Evolutionary conservation across 2,888 invertebrate species (phyloP).

Genomic region (Antheraea assamensis): DNA sequence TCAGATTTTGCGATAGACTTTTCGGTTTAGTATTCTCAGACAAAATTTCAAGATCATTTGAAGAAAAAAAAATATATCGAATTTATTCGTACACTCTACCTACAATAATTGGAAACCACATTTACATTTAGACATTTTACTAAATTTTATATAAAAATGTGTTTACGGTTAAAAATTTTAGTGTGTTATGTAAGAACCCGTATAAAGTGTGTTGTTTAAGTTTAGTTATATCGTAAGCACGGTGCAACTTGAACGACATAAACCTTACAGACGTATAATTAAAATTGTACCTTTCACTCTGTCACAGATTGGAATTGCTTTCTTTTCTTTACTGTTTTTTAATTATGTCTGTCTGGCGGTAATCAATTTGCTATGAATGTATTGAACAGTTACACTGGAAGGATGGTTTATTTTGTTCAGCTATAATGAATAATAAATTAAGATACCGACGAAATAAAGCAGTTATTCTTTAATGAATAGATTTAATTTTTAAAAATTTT

Average conservation of each 20-base stretch:
- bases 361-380: constrained; percentile 43
- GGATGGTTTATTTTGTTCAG: constrained; percentile 9
- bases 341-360: constrained; percentile 31
- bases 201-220: too few relatives aligned
- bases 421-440: not conserved
- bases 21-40: too few relatives aligned
- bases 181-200: too few relatives aligned
- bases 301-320: constrained; percentile 37
- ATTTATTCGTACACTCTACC: too few relatives aligned
- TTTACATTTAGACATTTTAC: too few relatives aligned
- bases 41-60: too few relatives aligned
- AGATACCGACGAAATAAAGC: not conserved
- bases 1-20: too few relatives aligned
- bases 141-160: too few relatives aligned
- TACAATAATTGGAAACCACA: too few relatives aligned
- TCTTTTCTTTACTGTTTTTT: constrained; percentile 36
- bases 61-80: too few relatives aligned
- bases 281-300: constrained; percentile 42
- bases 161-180: too few relatives aligned
- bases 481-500: too few relatives aligned
- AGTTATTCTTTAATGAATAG: not conserved
- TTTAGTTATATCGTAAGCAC: not conserved
- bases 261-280: constrained; percentile 27
- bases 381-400: constrained; percentile 26
- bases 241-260: not conserved